Evolutionary conservation across 2,888 invertebrate genomes (phyloP).

Genomic region (Euplexia lucipara): DNA sequence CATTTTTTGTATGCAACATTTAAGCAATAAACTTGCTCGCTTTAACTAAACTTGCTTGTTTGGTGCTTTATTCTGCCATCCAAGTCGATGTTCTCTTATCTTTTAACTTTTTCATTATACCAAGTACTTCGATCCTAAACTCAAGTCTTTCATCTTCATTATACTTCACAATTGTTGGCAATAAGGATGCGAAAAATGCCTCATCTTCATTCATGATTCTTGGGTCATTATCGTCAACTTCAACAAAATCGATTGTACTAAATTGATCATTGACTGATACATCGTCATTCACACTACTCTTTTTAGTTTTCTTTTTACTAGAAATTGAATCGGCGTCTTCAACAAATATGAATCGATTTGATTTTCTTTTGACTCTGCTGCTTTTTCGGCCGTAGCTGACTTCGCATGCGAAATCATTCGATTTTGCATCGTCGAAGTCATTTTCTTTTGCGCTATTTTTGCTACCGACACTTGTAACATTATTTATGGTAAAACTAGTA

Average conservation of each 20-base stretch:
- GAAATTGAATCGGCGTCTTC: slow-evolving; percentile 29
- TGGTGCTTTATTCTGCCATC: slow-evolving; percentile 48
- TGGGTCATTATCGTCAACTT: slow-evolving; percentile 77
- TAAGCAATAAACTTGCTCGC: too few relatives aligned
- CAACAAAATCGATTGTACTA: slow-evolving; percentile 73
- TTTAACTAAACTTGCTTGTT: too few relatives aligned
- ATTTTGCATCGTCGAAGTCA: slow-evolving; percentile 38
- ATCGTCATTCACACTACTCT: slow-evolving; percentile 25
- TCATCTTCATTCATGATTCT: slow-evolving; percentile 88
- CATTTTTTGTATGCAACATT: too few relatives aligned
- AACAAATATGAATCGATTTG: slow-evolving; percentile 58
- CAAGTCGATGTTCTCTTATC: slow-evolving; percentile 79
- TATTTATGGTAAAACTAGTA: slow-evolving; percentile 23
- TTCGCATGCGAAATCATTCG: slow-evolving; percentile 32
- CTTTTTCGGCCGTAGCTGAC: slow-evolving; percentile 38
- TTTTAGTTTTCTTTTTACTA: slow-evolving; percentile 55
- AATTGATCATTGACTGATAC: slow-evolving; percentile 21
- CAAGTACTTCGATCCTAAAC: slow-evolving; percentile 84
- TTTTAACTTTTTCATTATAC: slow-evolving; percentile 83
- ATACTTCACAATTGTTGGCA: slow-evolving; percentile 85
- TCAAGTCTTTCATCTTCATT: slow-evolving; percentile 84
- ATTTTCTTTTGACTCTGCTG: slow-evolving; percentile 26
- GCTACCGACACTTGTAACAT: slow-evolving; percentile 21
- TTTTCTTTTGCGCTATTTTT: slow-evolving; percentile 38
- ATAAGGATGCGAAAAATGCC: slow-evolving; percentile 85